Evolutionary conservation across 2,888 invertebrate genomes (phyloP).

Genomic region (Phytoseiulus persimilis): DNA sequence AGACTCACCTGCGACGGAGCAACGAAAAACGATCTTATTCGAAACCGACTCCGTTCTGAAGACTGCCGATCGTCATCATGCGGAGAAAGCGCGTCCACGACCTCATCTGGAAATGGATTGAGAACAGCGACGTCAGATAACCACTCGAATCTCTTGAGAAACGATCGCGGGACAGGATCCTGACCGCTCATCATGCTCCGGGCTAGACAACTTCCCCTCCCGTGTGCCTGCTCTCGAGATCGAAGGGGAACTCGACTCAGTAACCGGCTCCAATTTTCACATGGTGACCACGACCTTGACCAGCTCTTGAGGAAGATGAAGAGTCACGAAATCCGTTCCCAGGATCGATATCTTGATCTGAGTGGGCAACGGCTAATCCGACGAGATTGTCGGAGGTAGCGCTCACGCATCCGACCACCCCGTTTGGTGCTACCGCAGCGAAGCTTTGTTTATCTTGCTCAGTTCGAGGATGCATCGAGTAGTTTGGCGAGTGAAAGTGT

Average conservation of each 20-base stretch:
- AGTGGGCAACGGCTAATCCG: neutral
- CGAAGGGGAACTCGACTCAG: neutral
- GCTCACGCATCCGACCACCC: neutral
- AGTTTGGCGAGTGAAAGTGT: neutral
- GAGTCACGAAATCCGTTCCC: constrained; percentile 5
- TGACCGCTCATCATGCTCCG: too few species aligned
- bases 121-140: too few species aligned
- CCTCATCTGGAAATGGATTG: too few species aligned
- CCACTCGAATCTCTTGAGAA: too few species aligned
- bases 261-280: neutral
- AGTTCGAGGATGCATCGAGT: neutral
- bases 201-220: too few species aligned
- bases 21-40: neutral
- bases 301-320: neutral
- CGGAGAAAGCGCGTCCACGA: too few species aligned
- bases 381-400: neutral
- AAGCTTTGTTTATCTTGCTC: neutral
- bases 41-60: too few species aligned
- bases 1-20: neutral
- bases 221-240: too few species aligned
- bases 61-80: too few species aligned
- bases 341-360: neutral
- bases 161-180: too few species aligned
- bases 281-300: constrained; percentile 5
- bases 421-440: neutral